A percentile compares a stretch with the other conserved stretches of the same genome.
Conservation (phyloP, 2,113 vertebrate species). For the Orthonyx spaldingii region DNA sequence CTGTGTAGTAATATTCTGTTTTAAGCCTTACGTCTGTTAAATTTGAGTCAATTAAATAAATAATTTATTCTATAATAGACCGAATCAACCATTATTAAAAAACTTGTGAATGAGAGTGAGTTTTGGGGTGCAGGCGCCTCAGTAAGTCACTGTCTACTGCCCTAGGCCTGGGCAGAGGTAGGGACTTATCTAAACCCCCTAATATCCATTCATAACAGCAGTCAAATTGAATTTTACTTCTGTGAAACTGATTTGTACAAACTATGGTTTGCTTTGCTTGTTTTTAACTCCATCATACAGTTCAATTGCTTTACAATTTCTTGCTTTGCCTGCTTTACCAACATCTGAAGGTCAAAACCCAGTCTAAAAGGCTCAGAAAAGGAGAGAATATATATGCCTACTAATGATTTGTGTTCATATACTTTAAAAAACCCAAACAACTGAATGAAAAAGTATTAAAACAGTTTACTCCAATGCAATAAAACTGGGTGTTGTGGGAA, state of each 20-base stretch:
- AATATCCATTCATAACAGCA: no score
- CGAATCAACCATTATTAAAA: no score
- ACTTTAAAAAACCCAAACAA: neutral
- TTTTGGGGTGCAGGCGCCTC: no score
- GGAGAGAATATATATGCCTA: neutral
- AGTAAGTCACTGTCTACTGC: no score
- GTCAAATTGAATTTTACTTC: neutral
- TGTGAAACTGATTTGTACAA: neutral
- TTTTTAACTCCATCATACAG: neutral
- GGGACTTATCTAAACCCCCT: no score
- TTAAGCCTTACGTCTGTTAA: no score
- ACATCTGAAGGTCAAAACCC: neutral
- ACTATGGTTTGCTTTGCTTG: neutral
- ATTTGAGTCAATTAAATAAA: no score
- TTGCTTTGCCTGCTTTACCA: neutral
- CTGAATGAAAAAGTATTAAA: neutral
- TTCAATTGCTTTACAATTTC: neutral
- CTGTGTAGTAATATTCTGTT: no score
- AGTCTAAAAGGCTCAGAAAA: slow-evolving; percentile 14
- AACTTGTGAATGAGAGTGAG: no score
- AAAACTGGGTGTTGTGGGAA: slow-evolving; percentile 15
- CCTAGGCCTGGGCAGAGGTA: no score
- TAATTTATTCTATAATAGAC: no score
- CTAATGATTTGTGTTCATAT: neutral
- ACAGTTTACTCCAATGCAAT: slow-evolving; percentile 11